Evolutionary conservation across 2,797 vertebrate species (phyloP).

Genomic region (Lindbergichthys nudifrons): DNA sequence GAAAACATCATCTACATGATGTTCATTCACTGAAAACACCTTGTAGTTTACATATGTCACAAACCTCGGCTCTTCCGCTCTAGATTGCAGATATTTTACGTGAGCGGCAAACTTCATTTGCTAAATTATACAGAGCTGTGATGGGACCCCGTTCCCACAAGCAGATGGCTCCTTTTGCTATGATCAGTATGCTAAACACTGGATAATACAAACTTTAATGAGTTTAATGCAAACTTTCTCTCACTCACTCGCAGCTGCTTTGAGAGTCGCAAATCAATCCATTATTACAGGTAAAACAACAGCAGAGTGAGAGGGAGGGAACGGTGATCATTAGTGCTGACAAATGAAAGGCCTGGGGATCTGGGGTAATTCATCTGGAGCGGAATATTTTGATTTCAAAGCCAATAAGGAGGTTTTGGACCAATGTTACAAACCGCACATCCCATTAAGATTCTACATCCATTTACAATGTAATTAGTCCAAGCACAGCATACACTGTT

Average conservation of each 20-base stretch:
- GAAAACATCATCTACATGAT: conserved; percentile 69
- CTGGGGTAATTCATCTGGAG: conserved; percentile 63
- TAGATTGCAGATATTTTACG: conserved; percentile 65
- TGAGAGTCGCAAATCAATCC: conserved; percentile 79
- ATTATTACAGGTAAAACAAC: conserved; percentile 81
- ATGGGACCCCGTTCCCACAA: conserved; percentile 75
- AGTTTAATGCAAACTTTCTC: conserved; percentile 84
- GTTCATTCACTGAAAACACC: conserved; percentile 61
- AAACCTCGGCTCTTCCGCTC: conserved; percentile 32
- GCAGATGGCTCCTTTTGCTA: conserved; percentile 84
- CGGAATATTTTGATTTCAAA: conserved; percentile 52
- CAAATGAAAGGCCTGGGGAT: conserved; percentile 72
- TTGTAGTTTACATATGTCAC: conserved; percentile 50
- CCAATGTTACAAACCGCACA: conserved; percentile 22
- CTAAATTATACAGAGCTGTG: conserved; percentile 77
- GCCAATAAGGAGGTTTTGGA: conserved; percentile 38
- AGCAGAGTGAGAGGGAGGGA: conserved; percentile 70
- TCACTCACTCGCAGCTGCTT: conserved; percentile 67
- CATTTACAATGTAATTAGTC: conserved; percentile 31
- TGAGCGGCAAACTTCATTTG: conserved; percentile 78
- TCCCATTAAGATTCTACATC: conserved; percentile 11
- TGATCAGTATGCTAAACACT: conserved; percentile 82
- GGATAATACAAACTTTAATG: conserved; percentile 85
- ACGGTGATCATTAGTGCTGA: conserved; percentile 78
- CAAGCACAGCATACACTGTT: conserved; percentile 9